These are phyloP conservation scores for Neelides folsomi DNA, from an alignment of 2,888 invertebrate species.

Conservation along the genomic window DNA sequence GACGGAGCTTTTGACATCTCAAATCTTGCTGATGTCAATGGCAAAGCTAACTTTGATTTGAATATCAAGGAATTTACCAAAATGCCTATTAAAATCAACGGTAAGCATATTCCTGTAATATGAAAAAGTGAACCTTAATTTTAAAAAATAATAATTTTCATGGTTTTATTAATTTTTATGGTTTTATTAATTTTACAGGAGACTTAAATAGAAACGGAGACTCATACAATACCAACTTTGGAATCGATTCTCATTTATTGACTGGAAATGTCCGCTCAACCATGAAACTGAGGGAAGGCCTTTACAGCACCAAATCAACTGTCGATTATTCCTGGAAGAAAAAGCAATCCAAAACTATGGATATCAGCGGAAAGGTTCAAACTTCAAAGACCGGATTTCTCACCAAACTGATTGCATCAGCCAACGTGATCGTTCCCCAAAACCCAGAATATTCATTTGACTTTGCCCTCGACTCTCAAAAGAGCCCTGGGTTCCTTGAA, in stretches of 20 bases:
- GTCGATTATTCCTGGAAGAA: slow-evolving; percentile 33
- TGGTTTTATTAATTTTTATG: background rate
- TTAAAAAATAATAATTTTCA: background rate
- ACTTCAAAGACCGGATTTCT: slow-evolving; percentile 30
- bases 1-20: slow-evolving; percentile 33
- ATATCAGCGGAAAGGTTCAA: slow-evolving; percentile 33
- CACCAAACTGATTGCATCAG: slow-evolving; percentile 21
- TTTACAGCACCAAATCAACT: slow-evolving; percentile 33
- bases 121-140: background rate
- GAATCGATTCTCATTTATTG: slow-evolving; percentile 33
- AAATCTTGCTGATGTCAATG: slow-evolving; percentile 26
- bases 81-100: slow-evolving; percentile 34
- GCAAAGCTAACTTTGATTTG: slow-evolving; percentile 35
- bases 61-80: slow-evolving; percentile 34
- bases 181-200: slow-evolving; percentile 18
- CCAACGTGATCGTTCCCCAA: slow-evolving; percentile 21
- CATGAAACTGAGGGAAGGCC: slow-evolving; percentile 23
- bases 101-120: slow-evolving; percentile 20
- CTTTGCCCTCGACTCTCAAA: slow-evolving; percentile 33
- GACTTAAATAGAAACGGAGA: slow-evolving; percentile 31
- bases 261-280: slow-evolving; percentile 31
- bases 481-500: slow-evolving; percentile 33
- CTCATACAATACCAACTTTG: slow-evolving; percentile 22
- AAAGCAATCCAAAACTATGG: slow-evolving; percentile 25
- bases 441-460: slow-evolving; percentile 33